Percentiles rank a stretch among this genome's conserved stretches.
These are phyloP conservation scores for Hydrolagus affinis DNA, from an alignment of 2,113 vertebrate species.

Conservation along the genomic window DNA sequence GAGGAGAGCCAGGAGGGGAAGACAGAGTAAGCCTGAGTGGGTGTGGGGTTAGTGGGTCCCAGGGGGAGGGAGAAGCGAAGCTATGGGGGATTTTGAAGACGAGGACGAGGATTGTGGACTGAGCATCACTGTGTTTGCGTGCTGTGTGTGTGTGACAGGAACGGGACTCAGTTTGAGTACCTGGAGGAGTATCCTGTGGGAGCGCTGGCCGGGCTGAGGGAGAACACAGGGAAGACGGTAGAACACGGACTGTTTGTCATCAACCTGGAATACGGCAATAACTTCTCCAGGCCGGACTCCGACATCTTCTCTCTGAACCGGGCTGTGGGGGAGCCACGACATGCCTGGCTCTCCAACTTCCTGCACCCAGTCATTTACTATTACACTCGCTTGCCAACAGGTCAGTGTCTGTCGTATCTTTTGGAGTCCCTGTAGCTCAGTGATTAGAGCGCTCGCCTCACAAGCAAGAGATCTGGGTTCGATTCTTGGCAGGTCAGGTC, in stretches of 20 bases:
- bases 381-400: constrained; percentile 74
- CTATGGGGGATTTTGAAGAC: too few relatives aligned
- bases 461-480: too few relatives aligned
- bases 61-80: too few relatives aligned
- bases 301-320: constrained; percentile 68
- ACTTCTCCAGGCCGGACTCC: constrained; percentile 65
- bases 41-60: too few relatives aligned
- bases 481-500: too few relatives aligned
- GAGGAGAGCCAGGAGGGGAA: too few relatives aligned
- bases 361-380: constrained; percentile 91
- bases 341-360: constrained; percentile 89
- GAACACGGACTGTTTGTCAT: constrained; percentile 70
- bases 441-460: too few relatives aligned
- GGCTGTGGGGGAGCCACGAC: constrained; percentile 73
- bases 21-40: too few relatives aligned
- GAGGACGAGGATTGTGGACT: too few relatives aligned
- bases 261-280: constrained; percentile 83
- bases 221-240: constrained; percentile 63
- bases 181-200: constrained; percentile 83
- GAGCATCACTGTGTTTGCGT: too few relatives aligned
- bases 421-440: too few relatives aligned
- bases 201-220: constrained; percentile 68
- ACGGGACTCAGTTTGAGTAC: constrained; percentile 61
- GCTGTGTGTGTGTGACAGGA: constrained; percentile 52
- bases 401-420: constrained; percentile 46